Evolutionary conservation across 2,797 vertebrate species (phyloP).

Genomic region (Forpus xanthops): DNA sequence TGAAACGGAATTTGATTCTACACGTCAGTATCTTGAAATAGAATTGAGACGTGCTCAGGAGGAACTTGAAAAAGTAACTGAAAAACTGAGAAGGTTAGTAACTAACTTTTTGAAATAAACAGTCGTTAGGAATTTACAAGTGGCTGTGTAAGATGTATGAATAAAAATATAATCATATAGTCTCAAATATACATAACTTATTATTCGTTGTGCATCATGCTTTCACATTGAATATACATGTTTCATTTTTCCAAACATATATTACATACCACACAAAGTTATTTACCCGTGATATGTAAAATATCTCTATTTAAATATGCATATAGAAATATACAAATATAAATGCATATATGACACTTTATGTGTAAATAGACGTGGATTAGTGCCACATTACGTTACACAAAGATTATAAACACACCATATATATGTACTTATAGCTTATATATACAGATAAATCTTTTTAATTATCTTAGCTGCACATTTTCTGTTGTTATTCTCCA

Average conservation of each 20-base stretch:
- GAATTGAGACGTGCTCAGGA: conserved; percentile 93
- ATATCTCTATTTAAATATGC: not conserved
- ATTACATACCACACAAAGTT: not conserved
- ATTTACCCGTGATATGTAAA: not conserved
- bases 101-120: not conserved
- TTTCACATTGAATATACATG: not conserved
- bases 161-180: not conserved
- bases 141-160: not conserved
- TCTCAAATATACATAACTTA: not conserved
- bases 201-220: not conserved
- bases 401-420: not conserved
- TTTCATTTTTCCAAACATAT: not conserved
- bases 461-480: not conserved
- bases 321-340: not conserved
- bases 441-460: not conserved
- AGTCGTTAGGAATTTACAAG: not conserved
- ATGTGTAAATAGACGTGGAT: not conserved
- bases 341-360: not conserved
- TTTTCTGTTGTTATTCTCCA: not conserved
- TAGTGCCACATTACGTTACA: not conserved
- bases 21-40: conserved; percentile 93
- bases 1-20: conserved; percentile 93
- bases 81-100: conserved; percentile 91
- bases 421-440: not conserved
- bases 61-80: conserved; percentile 94